Percentiles rank a stretch among this genome's conserved stretches.
These are phyloP conservation scores for Desmophyllum pertusum DNA, from an alignment of 92 coral and sea anemone species.

Conservation along the genomic window DNA sequence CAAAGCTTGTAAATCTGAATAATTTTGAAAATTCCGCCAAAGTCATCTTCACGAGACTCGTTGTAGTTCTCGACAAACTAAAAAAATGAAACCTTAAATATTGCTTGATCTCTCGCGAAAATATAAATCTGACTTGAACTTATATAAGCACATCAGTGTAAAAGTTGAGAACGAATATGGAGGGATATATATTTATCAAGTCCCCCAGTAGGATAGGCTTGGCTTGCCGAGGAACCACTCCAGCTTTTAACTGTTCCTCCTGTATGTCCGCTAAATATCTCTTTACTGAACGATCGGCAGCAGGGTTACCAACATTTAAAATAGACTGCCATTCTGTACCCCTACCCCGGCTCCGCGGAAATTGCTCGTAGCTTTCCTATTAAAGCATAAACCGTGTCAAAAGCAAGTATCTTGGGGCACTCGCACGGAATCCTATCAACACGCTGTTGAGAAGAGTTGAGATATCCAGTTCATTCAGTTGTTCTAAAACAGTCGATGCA, in stretches of 20 bases:
- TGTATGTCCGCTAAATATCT: conserved; percentile 40
- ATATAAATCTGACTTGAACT: conserved; percentile 16
- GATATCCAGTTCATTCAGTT: no score
- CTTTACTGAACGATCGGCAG: conserved; percentile 46
- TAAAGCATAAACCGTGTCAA: conserved; percentile 27
- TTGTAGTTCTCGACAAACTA: no score
- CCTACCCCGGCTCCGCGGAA: conserved; percentile 31
- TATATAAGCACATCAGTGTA: background rate
- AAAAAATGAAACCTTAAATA: conserved; percentile 4
- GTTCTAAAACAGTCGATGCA: no score
- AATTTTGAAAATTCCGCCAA: no score
- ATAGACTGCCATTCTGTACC: conserved; percentile 51
- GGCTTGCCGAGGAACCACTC: conserved; percentile 43
- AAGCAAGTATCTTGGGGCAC: conserved; percentile 27
- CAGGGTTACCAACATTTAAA: conserved; percentile 51
- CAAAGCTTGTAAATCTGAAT: no score
- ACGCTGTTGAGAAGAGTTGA: no score
- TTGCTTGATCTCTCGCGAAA: conserved; percentile 28
- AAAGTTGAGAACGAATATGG: background rate
- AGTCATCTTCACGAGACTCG: no score
- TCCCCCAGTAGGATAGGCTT: conserved; percentile 36
- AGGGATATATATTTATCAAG: no score
- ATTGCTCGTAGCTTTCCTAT: conserved; percentile 54
- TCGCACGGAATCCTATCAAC: background rate
- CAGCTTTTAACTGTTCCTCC: conserved; percentile 51